Conservation (phyloP, 92 coral and sea anemone genomes). For the Porites lobata region DNA sequence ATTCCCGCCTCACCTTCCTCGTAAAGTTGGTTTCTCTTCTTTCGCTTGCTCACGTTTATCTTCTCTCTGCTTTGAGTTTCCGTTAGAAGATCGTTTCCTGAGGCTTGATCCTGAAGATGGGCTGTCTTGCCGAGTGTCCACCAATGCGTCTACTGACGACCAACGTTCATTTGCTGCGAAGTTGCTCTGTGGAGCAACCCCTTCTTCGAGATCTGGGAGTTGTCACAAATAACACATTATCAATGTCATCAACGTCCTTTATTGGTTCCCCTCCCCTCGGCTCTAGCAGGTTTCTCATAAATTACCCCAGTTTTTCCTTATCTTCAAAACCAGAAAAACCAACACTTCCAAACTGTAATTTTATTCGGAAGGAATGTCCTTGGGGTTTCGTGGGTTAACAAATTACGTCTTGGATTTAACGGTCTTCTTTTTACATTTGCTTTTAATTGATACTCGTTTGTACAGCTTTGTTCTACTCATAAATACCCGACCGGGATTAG, state of each 20-base stretch:
- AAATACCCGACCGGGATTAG: too few relatives aligned
- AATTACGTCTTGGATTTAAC: too few relatives aligned
- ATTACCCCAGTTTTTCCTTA: too few relatives aligned
- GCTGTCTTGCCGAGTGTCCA: neutral
- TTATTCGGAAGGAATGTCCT: too few relatives aligned
- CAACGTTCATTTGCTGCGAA: neutral
- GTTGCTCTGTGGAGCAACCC: neutral
- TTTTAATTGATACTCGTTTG: too few relatives aligned
- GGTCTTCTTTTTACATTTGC: too few relatives aligned
- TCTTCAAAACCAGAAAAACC: too few relatives aligned
- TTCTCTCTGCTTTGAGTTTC: neutral
- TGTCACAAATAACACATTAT: neutral
- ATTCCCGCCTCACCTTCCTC: neutral
- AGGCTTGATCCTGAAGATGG: neutral
- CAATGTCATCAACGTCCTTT: neutral
- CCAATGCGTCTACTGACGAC: neutral
- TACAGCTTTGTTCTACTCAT: too few relatives aligned
- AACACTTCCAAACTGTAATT: too few relatives aligned
- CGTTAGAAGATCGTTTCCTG: slow-evolving; percentile 7
- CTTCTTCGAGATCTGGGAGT: slow-evolving; percentile 26
- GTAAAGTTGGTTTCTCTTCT: neutral
- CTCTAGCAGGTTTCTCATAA: too few relatives aligned
- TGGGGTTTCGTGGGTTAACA: too few relatives aligned
- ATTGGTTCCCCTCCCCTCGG: too few relatives aligned
- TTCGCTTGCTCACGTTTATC: neutral